Conservation (phyloP, 2,888 invertebrate genomes). For the Luperina testacea region DNA sequence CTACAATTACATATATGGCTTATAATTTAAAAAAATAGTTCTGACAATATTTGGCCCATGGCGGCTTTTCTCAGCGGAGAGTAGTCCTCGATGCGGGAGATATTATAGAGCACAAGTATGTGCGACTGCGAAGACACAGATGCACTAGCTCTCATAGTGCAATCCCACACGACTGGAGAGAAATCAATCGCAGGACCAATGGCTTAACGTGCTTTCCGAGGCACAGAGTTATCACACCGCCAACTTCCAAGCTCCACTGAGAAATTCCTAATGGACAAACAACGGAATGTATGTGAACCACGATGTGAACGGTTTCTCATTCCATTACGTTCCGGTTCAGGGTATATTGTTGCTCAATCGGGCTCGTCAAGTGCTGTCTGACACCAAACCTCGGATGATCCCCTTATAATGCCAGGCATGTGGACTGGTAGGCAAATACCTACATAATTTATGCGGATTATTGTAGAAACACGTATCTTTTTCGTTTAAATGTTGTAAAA, state of each 20-base stretch:
- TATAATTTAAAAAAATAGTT: too few species aligned
- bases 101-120: too few species aligned
- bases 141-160: not conserved
- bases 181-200: not conserved
- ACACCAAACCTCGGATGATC: slow-evolving; percentile 38
- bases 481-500: not conserved
- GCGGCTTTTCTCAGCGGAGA: too few species aligned
- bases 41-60: too few species aligned
- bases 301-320: slow-evolving; percentile 40
- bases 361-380: slow-evolving; percentile 42
- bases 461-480: not conserved
- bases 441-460: not conserved
- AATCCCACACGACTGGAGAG: not conserved
- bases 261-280: not conserved
- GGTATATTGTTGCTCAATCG: slow-evolving; percentile 52
- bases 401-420: slow-evolving; percentile 16
- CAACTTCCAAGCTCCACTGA: not conserved
- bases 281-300: not conserved
- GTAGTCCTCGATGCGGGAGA: too few species aligned
- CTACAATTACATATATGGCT: too few species aligned
- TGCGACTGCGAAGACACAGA: too few species aligned
- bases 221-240: not conserved
- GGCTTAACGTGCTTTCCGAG: not conserved
- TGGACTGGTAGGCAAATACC: not conserved
- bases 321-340: slow-evolving; percentile 22